Conservation (phyloP, 2,888 invertebrate genomes). For the Papilio gigon region DNA sequence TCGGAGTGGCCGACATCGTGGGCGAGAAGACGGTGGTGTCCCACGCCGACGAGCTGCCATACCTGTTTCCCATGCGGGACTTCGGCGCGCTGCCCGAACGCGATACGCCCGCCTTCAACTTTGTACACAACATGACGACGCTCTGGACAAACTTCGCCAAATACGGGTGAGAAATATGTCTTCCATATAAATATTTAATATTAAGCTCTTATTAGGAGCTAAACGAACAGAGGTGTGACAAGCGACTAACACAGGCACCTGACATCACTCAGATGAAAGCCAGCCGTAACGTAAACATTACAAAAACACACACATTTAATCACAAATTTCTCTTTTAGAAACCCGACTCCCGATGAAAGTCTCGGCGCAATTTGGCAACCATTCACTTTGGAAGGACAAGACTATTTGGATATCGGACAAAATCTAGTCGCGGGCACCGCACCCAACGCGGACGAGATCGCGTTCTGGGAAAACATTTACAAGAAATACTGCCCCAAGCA, state of each 20-base stretch:
- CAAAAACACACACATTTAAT: too few species aligned
- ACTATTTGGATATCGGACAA: conserved; percentile 59
- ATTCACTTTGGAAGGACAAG: conserved; percentile 51
- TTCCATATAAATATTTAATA: too few species aligned
- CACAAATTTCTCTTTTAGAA: conserved; percentile 50
- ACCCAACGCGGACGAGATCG: conserved; percentile 55
- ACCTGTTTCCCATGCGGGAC: conserved; percentile 47
- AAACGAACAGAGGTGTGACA: too few species aligned
- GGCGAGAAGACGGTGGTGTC: conserved; percentile 29
- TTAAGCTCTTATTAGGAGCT: too few species aligned
- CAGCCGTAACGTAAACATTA: too few species aligned
- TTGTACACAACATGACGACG: conserved; percentile 45
- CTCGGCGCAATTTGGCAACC: conserved; percentile 55
- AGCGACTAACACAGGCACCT: too few species aligned
- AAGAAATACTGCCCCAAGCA: conserved; percentile 51
- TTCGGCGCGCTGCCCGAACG: too few species aligned
- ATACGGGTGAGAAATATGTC: conserved; percentile 53
- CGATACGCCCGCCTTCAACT: too few species aligned
- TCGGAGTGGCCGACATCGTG: conserved; percentile 38
- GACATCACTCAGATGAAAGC: too few species aligned
- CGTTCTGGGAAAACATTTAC: conserved; percentile 58
- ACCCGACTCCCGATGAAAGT: conserved; percentile 59
- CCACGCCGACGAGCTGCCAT: conserved; percentile 42
- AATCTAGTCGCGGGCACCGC: conserved; percentile 45
- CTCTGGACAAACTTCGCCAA: conserved; percentile 62